Evolutionary conservation across 1,140 invertebrate species (phyloP).

Genomic region (Hirudo medicinalis): DNA sequence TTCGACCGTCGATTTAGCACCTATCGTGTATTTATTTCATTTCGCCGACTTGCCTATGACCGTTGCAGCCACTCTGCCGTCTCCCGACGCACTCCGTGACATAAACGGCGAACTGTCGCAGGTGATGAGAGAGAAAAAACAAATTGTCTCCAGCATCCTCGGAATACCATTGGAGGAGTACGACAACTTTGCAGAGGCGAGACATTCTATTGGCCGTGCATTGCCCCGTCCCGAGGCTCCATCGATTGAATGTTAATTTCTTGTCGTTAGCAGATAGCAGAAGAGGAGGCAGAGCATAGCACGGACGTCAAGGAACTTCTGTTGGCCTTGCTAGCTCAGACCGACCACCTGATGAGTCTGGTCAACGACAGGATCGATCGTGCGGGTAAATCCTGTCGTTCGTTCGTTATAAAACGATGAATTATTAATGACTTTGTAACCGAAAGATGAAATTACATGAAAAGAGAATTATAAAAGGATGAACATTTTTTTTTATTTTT

Average conservation of each 20-base stretch:
- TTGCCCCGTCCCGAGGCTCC: not conserved
- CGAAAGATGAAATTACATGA: not conserved
- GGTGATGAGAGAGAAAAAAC: conserved; percentile 11
- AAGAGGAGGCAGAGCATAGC: not conserved
- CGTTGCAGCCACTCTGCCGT: not conserved
- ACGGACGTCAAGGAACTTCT: conserved; percentile 10
- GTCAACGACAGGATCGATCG: not conserved
- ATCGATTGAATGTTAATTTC: no score
- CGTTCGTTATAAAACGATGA: not conserved
- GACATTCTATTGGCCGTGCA: not conserved
- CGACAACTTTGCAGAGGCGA: conserved; percentile 1
- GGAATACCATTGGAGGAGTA: not conserved
- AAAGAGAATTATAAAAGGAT: no score
- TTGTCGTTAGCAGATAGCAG: not conserved
- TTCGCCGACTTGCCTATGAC: no score
- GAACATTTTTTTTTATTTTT: no score
- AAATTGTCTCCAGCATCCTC: conserved; percentile 4
- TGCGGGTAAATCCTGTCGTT: not conserved
- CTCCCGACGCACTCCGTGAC: not conserved
- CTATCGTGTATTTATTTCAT: not conserved
- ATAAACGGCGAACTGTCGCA: not conserved
- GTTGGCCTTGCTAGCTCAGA: not conserved
- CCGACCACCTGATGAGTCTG: not conserved
- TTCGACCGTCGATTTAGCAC: no score
- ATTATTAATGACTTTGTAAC: not conserved